These are phyloP conservation scores for Cheilosia grossa DNA, from an alignment of 2,888 invertebrate genomes.

Conservation along the genomic window DNA sequence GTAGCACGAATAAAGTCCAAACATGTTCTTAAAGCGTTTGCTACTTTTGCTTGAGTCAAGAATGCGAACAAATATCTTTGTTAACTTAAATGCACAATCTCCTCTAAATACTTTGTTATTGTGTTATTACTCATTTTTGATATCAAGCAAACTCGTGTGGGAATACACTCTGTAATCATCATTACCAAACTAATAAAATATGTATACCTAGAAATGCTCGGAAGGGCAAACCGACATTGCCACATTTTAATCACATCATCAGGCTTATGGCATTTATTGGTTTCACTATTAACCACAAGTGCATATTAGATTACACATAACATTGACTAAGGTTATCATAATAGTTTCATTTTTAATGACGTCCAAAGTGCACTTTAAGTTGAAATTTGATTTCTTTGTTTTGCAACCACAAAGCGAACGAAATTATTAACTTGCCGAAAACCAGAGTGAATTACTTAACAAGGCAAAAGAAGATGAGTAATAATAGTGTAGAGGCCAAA, in stretches of 20 bases:
- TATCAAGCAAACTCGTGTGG: neutral
- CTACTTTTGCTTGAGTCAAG: too few species aligned
- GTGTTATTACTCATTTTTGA: neutral
- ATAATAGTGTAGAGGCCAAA: neutral
- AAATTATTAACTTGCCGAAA: neutral
- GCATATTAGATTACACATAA: constrained; percentile 55
- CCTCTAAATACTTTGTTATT: neutral
- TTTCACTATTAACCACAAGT: constrained; percentile 53
- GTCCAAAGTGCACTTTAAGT: constrained; percentile 41
- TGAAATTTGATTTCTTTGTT: neutral
- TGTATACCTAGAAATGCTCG: neutral
- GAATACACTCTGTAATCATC: neutral
- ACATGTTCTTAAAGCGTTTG: too few species aligned
- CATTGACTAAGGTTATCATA: constrained; percentile 63
- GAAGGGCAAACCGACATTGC: constrained; percentile 26
- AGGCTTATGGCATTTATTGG: constrained; percentile 54
- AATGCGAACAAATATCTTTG: too few species aligned
- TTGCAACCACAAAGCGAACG: neutral
- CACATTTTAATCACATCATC: constrained; percentile 20
- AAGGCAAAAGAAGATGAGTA: neutral
- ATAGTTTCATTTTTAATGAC: constrained; percentile 13
- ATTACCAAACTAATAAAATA: neutral
- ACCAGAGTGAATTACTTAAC: neutral
- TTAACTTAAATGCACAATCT: neutral
- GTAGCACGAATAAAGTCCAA: too few species aligned